Percentiles rank a stretch among this genome's conserved stretches.
Evolutionary conservation across 2,113 vertebrate genomes (phyloP).

Genomic region (Trogon surrucura): DNA sequence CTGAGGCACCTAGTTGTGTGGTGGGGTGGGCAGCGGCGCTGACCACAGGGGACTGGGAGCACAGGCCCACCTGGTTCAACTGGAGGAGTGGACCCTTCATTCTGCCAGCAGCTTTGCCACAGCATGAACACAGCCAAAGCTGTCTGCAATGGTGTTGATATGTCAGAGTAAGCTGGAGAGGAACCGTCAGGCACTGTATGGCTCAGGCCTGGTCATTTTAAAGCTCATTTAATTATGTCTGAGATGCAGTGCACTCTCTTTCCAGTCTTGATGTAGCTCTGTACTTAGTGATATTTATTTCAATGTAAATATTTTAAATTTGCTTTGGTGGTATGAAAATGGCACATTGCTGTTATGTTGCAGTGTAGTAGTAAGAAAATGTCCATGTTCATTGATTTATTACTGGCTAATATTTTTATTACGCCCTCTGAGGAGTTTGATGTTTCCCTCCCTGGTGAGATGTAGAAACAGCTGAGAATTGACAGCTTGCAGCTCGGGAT

Average conservation of each 20-base stretch:
- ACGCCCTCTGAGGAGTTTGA: background rate
- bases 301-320: background rate
- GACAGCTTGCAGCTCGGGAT: background rate
- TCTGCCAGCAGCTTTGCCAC: background rate
- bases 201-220: background rate
- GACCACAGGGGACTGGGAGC: background rate
- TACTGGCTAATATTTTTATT: background rate
- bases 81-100: background rate
- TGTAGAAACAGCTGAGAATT: background rate
- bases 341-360: background rate
- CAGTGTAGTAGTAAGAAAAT: background rate
- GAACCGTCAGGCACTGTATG: background rate
- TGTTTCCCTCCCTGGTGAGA: background rate
- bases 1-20: fast-evolving
- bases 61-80: background rate
- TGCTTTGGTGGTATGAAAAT: background rate
- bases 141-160: background rate
- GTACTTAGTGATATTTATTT: background rate
- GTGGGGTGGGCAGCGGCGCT: background rate
- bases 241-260: background rate
- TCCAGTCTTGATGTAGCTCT: background rate
- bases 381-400: background rate
- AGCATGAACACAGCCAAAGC: fast-evolving
- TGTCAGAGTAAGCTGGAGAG: background rate
- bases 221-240: background rate